Base-by-base conservation (phyloP, 2,113 vertebrate species). In the Alethe castanea region DNA sequence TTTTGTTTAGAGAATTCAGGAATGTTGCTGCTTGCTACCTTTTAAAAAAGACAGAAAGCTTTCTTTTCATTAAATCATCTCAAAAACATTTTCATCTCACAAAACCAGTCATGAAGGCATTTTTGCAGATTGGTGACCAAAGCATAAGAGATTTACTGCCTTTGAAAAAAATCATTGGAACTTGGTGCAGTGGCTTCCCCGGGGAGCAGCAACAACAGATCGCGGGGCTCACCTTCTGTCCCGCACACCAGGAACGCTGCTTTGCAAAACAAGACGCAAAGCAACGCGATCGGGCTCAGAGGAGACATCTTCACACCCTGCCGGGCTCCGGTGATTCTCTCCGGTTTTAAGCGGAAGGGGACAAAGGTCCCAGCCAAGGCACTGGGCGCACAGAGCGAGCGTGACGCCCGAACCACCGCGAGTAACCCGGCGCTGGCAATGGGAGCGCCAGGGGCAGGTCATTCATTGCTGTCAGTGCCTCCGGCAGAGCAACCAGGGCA, bases 151-250 rank as follows among this genome's bases (percentile, higher is more conserved):
- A 44, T 15, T 36, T 18, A 40, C 44, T 14, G 33, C 60, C 35
- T 67, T 76, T 52, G n/a, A 48, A 71, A 84, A 84, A 77, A 69
- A 33, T 31, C 29, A n/a, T 3, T 24, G 44, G 26, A 52, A 45
- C 33, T 56, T 47, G 12, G 8, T 23, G 25, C 54, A 38, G 73
- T 1, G 61, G 12, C 29, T 74, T 74, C 53, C 79, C 26, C 62
- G 26, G 50, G 50, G 25, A 45, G 23, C 12, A 50, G 48, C 62
- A 59, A 0, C 14, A 57, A 13, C 9, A 70, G 23, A 23, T 20
- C 8, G 48, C 36, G 11, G 18, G 35, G 52, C 92, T 96, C 80
- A 97, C 92, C 96, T 93, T 82, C 28, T n/a, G 72, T 48, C n/a
- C 62, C 26, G 2, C 23, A 26, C 59, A 16, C 19, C 36, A 65